Percentiles rank a stretch among this genome's conserved stretches.
Conservation (phyloP, 2,888 invertebrate species). For the Protula sp. region DNA sequence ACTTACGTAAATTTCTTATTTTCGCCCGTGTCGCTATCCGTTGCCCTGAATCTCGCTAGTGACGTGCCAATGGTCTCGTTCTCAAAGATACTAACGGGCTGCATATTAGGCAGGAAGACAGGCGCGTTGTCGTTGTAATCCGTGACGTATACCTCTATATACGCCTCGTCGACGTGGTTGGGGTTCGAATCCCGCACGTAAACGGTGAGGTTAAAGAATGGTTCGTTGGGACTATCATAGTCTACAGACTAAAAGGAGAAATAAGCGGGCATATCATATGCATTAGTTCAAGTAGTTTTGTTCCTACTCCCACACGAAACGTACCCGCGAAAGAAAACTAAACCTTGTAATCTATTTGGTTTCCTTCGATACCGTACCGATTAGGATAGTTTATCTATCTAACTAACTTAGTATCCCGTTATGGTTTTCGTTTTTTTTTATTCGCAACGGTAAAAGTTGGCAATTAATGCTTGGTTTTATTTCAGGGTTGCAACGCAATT, state of each 20-base stretch:
- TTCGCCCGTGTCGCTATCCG: slow-evolving; percentile 74
- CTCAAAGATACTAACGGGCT: slow-evolving; percentile 57
- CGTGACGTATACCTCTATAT: slow-evolving; percentile 93
- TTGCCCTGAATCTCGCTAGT: slow-evolving; percentile 88
- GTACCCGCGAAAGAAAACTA: no score
- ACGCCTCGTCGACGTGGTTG: slow-evolving; percentile 69
- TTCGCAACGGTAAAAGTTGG: no score
- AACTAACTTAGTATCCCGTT: no score
- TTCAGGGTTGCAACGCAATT: no score
- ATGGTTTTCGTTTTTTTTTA: no score
- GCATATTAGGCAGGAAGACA: slow-evolving; percentile 76
- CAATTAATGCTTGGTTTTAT: no score
- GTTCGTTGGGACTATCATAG: slow-evolving; percentile 36
- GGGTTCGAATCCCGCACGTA: slow-evolving; percentile 42
- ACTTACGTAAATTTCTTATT: slow-evolving; percentile 24
- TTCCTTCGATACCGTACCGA: no score
- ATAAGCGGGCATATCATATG: no score
- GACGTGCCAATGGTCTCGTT: slow-evolving; percentile 86
- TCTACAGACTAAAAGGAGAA: slow-evolving; percentile 37
- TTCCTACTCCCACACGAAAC: no score
- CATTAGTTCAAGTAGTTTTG: no score
- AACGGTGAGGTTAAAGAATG: slow-evolving; percentile 47
- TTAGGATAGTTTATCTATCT: no score
- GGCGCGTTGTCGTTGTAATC: slow-evolving; percentile 99
- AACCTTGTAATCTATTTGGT: no score